Base-by-base conservation (phyloP, 1,140 invertebrate species). In the Sitobion miscanthi region DNA sequence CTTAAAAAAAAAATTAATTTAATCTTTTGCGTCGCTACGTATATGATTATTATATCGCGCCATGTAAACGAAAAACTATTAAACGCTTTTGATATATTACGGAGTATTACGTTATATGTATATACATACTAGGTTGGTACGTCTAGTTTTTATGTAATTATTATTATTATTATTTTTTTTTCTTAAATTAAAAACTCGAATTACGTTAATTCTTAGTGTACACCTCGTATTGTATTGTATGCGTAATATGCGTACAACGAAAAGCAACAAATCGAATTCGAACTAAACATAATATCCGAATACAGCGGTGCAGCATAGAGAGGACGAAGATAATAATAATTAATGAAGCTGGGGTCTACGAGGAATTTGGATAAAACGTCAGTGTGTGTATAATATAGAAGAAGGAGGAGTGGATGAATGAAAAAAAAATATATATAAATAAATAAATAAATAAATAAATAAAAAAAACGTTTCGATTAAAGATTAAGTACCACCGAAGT, bases 391-490 rank as follows among this genome's bases (percentile, higher is more conserved):
- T 21, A 35, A 83, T 83, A 83, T 38, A 21, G 21, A 17, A 89
- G 52, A n/a, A 89, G 88, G 35, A 89, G 88, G 20, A 54, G n/a
- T 7, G 88, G 21, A 57, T 25, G 52, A 57, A 42, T 38, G 52
- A n/a, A 21, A 20, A 54, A 54, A 89, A 88, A 54, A 52, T n/a
- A 17, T n/a, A 87, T 14, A 17, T n/a, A 87, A 5, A n/a, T 14
- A 87, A 87, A 87, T 25, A 87, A 87, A 87, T 47, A 87, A 52
- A 69, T 30, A 87, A 87, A 87, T 47, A 87, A 54, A 69, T n/a
- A 69, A 52, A 35, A 52, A 54, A 38, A 89, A 25, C 88, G n/a
- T 89, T 89, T 89, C n/a, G 88, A 89, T 57, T 89, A 57, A 89
- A 89, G 52, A 89, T 89, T 57, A 57, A 89, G 49, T 57, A 87